Conservation (phyloP, 2,113 vertebrate species). For the Eretmochelys imbricata region DNA sequence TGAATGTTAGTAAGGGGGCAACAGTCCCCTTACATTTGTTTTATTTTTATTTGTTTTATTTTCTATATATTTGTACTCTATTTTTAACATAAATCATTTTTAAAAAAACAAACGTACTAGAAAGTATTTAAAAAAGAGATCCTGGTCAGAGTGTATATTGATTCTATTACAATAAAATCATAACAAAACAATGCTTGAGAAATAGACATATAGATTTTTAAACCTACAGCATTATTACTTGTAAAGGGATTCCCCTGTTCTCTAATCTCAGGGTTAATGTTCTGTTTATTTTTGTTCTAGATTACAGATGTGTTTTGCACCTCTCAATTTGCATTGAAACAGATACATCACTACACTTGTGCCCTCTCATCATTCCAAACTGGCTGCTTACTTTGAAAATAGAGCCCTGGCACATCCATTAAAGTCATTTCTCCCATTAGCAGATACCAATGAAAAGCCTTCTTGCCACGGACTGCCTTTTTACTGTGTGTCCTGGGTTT, state of each 20-base stretch:
- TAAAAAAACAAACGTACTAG: not conserved
- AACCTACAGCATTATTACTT: not conserved
- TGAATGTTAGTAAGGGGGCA: no score
- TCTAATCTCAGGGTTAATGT: not conserved
- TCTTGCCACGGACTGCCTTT: not conserved
- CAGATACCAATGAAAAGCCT: not conserved
- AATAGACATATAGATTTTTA: not conserved
- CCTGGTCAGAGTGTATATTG: not conserved
- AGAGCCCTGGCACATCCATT: not conserved
- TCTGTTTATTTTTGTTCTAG: not conserved
- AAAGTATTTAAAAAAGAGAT: not conserved
- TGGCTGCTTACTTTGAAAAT: not conserved
- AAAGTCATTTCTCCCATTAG: not conserved
- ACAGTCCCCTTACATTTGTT: no score
- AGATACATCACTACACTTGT: not conserved
- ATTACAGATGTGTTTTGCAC: rapidly evolving
- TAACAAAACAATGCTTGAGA: not conserved
- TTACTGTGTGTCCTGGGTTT: not conserved
- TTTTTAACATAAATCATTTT: not conserved
- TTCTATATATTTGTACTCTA: not conserved
- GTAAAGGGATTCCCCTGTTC: not conserved
- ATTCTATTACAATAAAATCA: not conserved
- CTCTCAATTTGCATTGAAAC: not conserved
- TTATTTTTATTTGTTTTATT: not conserved
- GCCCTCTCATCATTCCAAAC: not conserved